These are phyloP conservation scores for Brenthis ino DNA, from an alignment of 2,888 invertebrate species.

Conservation along the genomic window DNA sequence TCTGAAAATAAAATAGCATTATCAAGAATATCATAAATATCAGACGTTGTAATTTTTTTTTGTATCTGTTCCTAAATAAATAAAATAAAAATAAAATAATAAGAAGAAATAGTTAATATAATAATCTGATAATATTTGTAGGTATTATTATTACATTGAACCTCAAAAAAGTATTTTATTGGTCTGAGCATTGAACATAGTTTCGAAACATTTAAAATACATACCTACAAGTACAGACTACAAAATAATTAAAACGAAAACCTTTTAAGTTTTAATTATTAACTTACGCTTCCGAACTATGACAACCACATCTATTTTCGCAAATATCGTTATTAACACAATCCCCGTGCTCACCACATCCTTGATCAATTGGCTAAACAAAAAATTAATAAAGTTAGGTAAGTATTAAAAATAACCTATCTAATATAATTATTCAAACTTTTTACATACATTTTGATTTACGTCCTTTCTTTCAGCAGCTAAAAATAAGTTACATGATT, in stretches of 20 bases:
- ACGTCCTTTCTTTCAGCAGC: neutral
- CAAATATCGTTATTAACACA: slow-evolving; percentile 46
- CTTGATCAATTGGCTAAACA: slow-evolving; percentile 29
- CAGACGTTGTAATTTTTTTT: no score
- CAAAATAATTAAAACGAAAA: no score
- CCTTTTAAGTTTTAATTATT: slow-evolving; percentile 1
- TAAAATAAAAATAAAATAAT: no score
- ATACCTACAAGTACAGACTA: no score
- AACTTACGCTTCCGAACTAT: slow-evolving; percentile 48
- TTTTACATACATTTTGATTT: slow-evolving; percentile 22
- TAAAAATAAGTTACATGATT: no score
- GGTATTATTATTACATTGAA: no score
- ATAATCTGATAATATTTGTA: no score
- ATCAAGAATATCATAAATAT: neutral
- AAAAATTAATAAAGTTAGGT: slow-evolving; percentile 11
- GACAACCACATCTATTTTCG: slow-evolving; percentile 56
- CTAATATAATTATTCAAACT: neutral
- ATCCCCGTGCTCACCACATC: slow-evolving; percentile 49
- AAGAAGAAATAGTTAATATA: no score
- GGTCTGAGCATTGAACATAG: no score
- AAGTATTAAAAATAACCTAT: slow-evolving; percentile 12
- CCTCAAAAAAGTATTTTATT: no score
- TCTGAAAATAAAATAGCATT: slow-evolving; percentile 43
- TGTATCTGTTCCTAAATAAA: no score
- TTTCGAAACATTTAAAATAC: no score